Percentiles rank a stretch among this genome's conserved stretches.
Conservation (phyloP, 2,888 invertebrate species). For the Camptogramma bilineatum region DNA sequence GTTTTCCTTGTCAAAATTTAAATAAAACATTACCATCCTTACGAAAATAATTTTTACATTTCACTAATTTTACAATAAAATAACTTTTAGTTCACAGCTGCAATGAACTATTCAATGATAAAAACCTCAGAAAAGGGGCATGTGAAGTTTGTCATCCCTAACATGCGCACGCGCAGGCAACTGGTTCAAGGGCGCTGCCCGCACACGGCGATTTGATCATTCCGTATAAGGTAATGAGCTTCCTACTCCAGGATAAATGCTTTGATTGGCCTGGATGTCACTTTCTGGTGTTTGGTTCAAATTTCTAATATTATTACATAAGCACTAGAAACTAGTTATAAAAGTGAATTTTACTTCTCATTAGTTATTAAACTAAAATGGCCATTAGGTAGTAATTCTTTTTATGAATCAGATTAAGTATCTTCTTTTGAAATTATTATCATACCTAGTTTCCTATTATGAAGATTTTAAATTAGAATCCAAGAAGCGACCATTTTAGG, state of each 20-base stretch:
- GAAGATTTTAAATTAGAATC: no score
- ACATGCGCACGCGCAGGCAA: conserved; percentile 52
- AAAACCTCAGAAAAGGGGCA: not conserved
- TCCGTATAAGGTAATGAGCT: conserved; percentile 44
- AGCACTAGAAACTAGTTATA: not conserved
- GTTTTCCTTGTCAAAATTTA: no score
- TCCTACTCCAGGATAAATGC: conserved; percentile 20
- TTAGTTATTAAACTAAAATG: not conserved
- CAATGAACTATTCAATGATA: not conserved
- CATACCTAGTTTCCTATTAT: no score
- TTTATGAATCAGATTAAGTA: not conserved
- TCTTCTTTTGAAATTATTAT: no score
- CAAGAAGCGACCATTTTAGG: no score
- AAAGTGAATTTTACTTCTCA: not conserved
- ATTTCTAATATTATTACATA: not conserved
- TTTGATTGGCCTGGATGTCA: conserved; percentile 17
- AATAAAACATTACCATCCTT: no score
- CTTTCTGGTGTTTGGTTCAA: not conserved
- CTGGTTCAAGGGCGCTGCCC: conserved; percentile 61
- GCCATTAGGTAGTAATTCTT: not conserved
- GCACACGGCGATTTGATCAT: conserved; percentile 51
- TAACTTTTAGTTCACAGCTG: not conserved
- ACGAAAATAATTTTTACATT: no score
- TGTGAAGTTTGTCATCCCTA: conserved; percentile 42
- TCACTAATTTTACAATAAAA: no score